phyloP scores from a whole-genome alignment of 2,797 vertebrate genomes.

The Enteromius paludinosus region DNA sequence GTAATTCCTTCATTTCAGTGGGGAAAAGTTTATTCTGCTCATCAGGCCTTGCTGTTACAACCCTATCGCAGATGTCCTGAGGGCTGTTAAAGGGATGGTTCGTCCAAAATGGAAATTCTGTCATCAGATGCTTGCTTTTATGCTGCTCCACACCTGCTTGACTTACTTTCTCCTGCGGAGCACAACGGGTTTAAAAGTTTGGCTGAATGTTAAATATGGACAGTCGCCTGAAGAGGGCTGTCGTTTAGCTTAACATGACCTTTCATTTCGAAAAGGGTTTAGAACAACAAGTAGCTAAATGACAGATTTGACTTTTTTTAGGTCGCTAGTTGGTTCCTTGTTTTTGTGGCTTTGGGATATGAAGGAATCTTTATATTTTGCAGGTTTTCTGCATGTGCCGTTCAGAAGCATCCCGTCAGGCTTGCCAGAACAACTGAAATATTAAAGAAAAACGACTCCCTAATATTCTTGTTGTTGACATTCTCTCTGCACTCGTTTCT shows the following conservation, averaged over 20 bases:
- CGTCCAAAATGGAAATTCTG: not conserved
- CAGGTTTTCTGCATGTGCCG: not conserved
- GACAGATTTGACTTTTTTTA: not conserved
- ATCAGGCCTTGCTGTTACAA: constrained; percentile 34
- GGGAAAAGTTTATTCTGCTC: constrained; percentile 50
- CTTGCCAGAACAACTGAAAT: constrained; percentile 3
- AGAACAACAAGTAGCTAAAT: not conserved
- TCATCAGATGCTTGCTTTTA: not conserved
- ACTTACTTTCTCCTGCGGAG: not conserved
- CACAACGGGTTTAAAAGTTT: not conserved
- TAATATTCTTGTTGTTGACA: constrained; percentile 14
- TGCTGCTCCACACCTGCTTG: not conserved
- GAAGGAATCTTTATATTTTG: too few relatives aligned
- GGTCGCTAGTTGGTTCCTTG: not conserved
- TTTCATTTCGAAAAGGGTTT: not conserved
- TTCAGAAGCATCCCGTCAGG: not conserved
- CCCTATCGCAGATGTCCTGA: constrained; percentile 32
- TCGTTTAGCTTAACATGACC: not conserved
- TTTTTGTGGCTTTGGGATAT: not conserved
- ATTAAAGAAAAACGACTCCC: constrained; percentile 1
- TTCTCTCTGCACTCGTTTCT: constrained; percentile 5
- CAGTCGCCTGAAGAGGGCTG: not conserved
- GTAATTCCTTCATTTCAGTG: constrained; percentile 58
- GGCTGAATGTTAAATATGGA: not conserved
- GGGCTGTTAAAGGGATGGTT: constrained; percentile 6